Evolutionary conservation across 2,113 vertebrate genomes (phyloP).

Genomic region (Protobothrops mucrosquamatus): DNA sequence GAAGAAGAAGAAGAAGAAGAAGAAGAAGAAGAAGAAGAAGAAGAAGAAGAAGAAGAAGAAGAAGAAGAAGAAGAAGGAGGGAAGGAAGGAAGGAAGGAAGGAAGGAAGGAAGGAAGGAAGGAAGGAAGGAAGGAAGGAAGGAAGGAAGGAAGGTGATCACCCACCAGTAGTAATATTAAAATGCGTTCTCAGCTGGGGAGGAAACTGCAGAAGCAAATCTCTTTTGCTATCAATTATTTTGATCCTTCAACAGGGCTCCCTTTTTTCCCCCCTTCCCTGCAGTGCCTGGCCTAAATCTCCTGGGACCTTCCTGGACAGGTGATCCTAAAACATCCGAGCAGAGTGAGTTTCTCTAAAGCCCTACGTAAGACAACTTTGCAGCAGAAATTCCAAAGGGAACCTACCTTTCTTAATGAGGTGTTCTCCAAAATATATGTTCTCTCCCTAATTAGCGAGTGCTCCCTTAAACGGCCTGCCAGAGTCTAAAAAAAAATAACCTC

Average conservation of each 20-base stretch:
- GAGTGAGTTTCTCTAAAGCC: not conserved
- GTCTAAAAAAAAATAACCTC: not conserved
- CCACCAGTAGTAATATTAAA: not conserved
- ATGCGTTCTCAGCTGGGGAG: not conserved
- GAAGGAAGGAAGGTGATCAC: not conserved
- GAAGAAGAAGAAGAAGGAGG: too few relatives aligned
- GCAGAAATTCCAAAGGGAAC: not conserved
- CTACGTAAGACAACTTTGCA: not conserved
- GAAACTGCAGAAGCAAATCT: not conserved
- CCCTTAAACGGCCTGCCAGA: not conserved
- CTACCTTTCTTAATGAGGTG: not conserved
- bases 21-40: too few relatives aligned
- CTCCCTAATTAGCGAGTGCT: not conserved
- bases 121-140: not conserved
- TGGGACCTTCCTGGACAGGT: not conserved
- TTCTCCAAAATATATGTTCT: not conserved
- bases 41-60: accelerated
- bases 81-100: too few relatives aligned
- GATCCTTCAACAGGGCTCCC: not conserved
- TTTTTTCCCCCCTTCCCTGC: not conserved
- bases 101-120: too few relatives aligned
- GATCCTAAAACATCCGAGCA: not conserved
- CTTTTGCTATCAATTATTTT: not conserved
- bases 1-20: accelerated
- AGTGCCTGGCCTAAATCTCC: not conserved